Evolutionary conservation across 2,113 vertebrate species (phyloP).

Genomic region (Bostrychus sinensis): DNA sequence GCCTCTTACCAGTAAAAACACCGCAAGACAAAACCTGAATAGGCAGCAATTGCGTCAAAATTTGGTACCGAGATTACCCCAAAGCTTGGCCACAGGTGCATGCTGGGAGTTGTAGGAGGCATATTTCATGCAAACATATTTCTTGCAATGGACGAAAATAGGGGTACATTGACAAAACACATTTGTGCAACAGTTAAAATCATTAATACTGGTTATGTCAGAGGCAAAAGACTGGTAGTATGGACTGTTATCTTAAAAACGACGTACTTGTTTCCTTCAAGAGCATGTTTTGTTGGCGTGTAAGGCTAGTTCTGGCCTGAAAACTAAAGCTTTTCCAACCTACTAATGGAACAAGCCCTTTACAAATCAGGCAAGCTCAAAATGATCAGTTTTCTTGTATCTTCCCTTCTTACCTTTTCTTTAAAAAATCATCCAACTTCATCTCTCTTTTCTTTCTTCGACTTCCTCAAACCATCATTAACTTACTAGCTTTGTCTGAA

Average conservation of each 20-base stretch:
- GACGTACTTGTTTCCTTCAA: background rate
- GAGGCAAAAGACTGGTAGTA: background rate
- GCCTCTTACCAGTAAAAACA: slow-evolving; percentile 43
- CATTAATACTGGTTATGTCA: slow-evolving; percentile 31
- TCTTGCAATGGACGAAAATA: slow-evolving; percentile 10
- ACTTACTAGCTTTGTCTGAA: slow-evolving; percentile 30
- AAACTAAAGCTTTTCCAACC: slow-evolving; percentile 32
- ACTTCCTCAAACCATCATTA: slow-evolving; percentile 53
- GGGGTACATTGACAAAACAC: slow-evolving; percentile 32
- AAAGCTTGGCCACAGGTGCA: slow-evolving; percentile 52
- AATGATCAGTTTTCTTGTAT: slow-evolving; percentile 14
- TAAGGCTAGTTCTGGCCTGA: background rate
- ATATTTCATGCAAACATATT: slow-evolving; percentile 28
- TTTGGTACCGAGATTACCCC: slow-evolving; percentile 24
- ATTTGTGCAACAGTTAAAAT: slow-evolving; percentile 34
- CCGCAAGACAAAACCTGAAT: slow-evolving; percentile 32
- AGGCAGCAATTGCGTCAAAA: slow-evolving; percentile 5
- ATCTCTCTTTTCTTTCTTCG: background rate
- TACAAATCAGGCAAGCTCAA: slow-evolving; percentile 36
- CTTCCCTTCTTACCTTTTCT: slow-evolving; percentile 4
- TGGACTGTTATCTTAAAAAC: background rate
- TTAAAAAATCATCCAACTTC: slow-evolving; percentile 2
- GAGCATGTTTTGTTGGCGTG: background rate
- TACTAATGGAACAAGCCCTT: slow-evolving; percentile 55
- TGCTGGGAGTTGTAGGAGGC: slow-evolving; percentile 61